Evolutionary conservation across 2,113 vertebrate species (phyloP).

Genomic region (Daubentonia madagascariensis): DNA sequence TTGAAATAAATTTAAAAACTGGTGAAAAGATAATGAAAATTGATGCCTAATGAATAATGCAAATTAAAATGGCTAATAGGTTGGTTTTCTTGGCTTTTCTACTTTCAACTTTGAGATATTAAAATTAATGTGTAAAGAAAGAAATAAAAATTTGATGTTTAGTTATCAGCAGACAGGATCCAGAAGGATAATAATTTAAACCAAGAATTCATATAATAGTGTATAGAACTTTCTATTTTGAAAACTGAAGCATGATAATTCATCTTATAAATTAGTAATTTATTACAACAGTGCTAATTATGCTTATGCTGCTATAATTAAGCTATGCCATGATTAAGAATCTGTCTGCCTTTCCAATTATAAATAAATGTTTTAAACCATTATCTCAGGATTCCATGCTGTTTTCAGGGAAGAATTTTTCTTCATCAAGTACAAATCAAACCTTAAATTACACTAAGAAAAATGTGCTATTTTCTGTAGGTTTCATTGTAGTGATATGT

Average conservation of each 20-base stretch:
- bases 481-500: background rate
- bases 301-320: slow-evolving; percentile 61
- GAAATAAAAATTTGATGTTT: slow-evolving; percentile 24
- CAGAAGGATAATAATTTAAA: slow-evolving; percentile 45
- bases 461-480: slow-evolving; percentile 14
- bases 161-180: background rate
- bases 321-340: slow-evolving; percentile 60
- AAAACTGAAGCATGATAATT: slow-evolving; percentile 47
- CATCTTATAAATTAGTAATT: slow-evolving; percentile 68
- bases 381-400: slow-evolving; percentile 67
- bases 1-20: slow-evolving; percentile 23
- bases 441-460: slow-evolving; percentile 11
- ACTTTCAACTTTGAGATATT: slow-evolving; percentile 35
- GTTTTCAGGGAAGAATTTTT: slow-evolving; percentile 57
- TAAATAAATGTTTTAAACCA: slow-evolving; percentile 64
- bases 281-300: slow-evolving; percentile 66
- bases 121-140: slow-evolving; percentile 34
- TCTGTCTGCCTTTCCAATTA: slow-evolving; percentile 60
- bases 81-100: slow-evolving; percentile 8
- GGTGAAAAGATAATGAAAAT: background rate
- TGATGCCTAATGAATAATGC: background rate
- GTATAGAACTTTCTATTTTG: slow-evolving; percentile 55
- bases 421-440: slow-evolving; percentile 45
- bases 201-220: background rate
- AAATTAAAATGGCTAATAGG: background rate